Conservation (phyloP, 92 coral and sea anemone species). For the Galaxea fascicularis region DNA sequence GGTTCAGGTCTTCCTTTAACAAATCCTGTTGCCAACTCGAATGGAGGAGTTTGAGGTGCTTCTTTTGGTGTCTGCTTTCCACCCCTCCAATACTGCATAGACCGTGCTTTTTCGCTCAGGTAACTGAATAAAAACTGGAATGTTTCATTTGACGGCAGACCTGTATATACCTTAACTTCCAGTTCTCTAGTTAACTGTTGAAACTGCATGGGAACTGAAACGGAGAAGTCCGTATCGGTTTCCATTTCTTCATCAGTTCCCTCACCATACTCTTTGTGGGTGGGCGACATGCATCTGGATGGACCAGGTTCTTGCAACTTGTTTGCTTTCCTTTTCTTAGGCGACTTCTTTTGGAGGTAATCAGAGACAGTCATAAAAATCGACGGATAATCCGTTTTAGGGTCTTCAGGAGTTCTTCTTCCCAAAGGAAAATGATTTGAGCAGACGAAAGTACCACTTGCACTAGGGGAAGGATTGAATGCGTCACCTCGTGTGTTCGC, state of each 20-base stretch:
- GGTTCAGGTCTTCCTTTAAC: constrained; percentile 51
- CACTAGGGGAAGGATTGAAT: constrained; percentile 33
- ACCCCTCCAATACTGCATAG: constrained; percentile 80
- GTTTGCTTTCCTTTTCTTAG: constrained; percentile 53
- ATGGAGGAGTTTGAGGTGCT: constrained; percentile 45
- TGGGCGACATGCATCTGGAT: constrained; percentile 21
- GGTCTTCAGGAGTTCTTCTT: constrained; percentile 55
- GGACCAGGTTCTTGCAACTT: constrained; percentile 8
- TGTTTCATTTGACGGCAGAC: constrained; percentile 7
- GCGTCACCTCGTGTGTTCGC: constrained; percentile 57
- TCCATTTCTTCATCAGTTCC: constrained; percentile 10
- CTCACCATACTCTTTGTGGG: not conserved
- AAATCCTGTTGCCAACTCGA: constrained; percentile 23
- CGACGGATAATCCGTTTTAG: constrained; percentile 62
- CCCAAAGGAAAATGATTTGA: constrained; percentile 66
- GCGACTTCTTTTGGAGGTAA: constrained; percentile 45
- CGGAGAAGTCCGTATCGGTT: not conserved
- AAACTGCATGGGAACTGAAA: constrained; percentile 49
- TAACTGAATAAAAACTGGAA: constrained; percentile 51
- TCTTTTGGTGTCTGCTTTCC: constrained; percentile 67
- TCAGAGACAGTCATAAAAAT: constrained; percentile 61
- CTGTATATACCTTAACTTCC: constrained; percentile 60
- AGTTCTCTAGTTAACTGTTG: constrained; percentile 57
- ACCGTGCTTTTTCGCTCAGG: constrained; percentile 50
- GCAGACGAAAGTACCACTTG: constrained; percentile 63